Base-by-base conservation (phyloP, 2,797 vertebrate species). In the Pseudochirops corinnae region DNA sequence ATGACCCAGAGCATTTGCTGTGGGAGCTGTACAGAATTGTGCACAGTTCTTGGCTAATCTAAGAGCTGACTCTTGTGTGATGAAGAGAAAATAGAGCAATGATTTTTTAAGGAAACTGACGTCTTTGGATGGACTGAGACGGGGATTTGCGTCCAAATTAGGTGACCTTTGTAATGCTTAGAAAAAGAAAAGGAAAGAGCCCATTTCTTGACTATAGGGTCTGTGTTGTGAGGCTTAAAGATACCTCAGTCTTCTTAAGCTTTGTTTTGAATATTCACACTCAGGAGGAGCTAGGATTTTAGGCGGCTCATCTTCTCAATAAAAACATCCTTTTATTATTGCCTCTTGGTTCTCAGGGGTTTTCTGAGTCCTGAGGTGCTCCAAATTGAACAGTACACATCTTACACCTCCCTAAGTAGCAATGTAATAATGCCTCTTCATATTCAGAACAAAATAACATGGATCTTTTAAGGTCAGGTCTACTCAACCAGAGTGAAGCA, bases 391-490 rank as follows among this genome's bases (percentile, higher is more conserved):
- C 92, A 90, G 29, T 14, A 55, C 33, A 74, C 31, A 58, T 55
- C 82, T 93, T 90, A 92, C 11, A 74, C 7, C 87, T 92, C 56
- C 58, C 52, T 92, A 31, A 95, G 2, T 55, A 87, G 67, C 13
- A 55, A 56, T 90, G 39, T 56, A 56, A 90, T 96, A n/a, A 90
- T 6, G 62, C 56, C 91, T 94, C 95, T 95, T 94, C 67, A 92
- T 24, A 31, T 91, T 95, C 53, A 87, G 74, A 95, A 52, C 39
- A 93, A 95, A 96, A n/a, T 0, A 14, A 28, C n/a, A 21, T 82
- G 92, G 56, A 56, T 93, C 90, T 94, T 96, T 96, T 92, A 92
- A 91, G 57, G 55, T 94, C 46, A 94, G 52, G 94, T 57, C 39
- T 55, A 67, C 53, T 93, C 82, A 24, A 31, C 57, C 55, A 93